Evolutionary conservation across 1,140 invertebrate genomes (phyloP).

Genomic region (Cherax quadricarinatus): DNA sequence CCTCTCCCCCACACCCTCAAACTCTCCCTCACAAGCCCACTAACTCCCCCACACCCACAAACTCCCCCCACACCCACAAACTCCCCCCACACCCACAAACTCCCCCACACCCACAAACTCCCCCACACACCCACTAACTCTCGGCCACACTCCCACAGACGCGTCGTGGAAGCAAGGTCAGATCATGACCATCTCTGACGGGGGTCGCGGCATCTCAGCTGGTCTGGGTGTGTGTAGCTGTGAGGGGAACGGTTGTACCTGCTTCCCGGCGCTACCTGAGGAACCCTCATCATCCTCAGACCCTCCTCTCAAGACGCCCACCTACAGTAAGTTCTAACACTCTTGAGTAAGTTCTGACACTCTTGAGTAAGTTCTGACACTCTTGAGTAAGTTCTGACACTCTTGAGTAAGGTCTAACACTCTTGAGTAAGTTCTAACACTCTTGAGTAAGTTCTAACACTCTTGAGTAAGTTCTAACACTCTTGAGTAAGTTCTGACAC

Average conservation of each 20-base stretch:
- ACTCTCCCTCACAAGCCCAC: background rate
- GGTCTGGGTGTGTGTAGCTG: conserved; percentile 22
- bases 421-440: too few relatives aligned
- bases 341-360: too few relatives aligned
- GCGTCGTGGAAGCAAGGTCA: background rate
- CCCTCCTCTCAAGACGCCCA: background rate
- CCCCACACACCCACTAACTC: too few relatives aligned
- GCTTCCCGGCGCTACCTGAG: background rate
- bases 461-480: too few relatives aligned
- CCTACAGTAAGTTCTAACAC: background rate
- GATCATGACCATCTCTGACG: background rate
- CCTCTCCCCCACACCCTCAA: background rate
- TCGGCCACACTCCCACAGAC: background rate
- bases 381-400: too few relatives aligned
- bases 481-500: too few relatives aligned
- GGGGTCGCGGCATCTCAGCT: background rate
- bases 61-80: too few relatives aligned
- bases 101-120: background rate
- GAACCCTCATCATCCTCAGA: background rate
- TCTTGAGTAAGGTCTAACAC: too few relatives aligned
- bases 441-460: background rate
- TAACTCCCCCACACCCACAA: background rate
- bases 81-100: background rate
- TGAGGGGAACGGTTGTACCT: background rate
- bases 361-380: too few relatives aligned